Conservation (phyloP, 2,797 vertebrate genomes). For the Pelodytes ibericus region DNA sequence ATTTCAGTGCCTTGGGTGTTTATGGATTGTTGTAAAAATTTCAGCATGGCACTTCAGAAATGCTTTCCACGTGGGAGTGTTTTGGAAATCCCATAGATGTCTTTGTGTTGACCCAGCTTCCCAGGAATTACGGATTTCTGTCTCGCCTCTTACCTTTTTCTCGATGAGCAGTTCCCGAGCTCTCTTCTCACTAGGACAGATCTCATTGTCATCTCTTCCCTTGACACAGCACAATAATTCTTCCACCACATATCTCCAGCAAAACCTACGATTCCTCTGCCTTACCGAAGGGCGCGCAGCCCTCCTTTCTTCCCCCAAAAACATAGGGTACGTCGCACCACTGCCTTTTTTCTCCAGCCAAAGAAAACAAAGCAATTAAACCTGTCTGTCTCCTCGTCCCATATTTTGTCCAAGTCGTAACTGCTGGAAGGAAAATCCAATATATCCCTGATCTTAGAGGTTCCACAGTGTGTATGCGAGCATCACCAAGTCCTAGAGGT, state of each 20-base stretch:
- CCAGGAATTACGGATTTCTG: background rate
- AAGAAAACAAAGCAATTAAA: conserved; percentile 32
- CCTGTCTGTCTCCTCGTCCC: conserved; percentile 12
- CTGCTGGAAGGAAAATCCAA: conserved; percentile 28
- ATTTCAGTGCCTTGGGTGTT: background rate
- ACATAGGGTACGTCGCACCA: conserved; percentile 36
- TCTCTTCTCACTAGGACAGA: conserved; percentile 26
- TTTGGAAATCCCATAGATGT: no score
- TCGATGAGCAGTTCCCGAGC: conserved; percentile 49
- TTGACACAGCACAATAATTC: conserved; percentile 42
- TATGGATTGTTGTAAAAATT: background rate
- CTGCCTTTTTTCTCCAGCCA: conserved; percentile 15
- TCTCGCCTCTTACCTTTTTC: conserved; percentile 39
- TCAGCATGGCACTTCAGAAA: background rate
- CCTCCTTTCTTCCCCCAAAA: conserved; percentile 47
- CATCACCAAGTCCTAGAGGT: conserved; percentile 18
- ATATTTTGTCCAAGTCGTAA: conserved; percentile 29
- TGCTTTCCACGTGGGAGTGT: background rate
- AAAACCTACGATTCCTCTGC: conserved; percentile 42
- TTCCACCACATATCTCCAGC: conserved; percentile 42
- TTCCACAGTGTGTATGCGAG: conserved; percentile 30
- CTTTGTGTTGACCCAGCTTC: background rate
- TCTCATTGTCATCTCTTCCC: conserved; percentile 19
- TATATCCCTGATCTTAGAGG: conserved; percentile 29
- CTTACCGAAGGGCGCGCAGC: conserved; percentile 40